Base-by-base conservation (phyloP, 2,888 invertebrate genomes). In the Tachina grossa region DNA sequence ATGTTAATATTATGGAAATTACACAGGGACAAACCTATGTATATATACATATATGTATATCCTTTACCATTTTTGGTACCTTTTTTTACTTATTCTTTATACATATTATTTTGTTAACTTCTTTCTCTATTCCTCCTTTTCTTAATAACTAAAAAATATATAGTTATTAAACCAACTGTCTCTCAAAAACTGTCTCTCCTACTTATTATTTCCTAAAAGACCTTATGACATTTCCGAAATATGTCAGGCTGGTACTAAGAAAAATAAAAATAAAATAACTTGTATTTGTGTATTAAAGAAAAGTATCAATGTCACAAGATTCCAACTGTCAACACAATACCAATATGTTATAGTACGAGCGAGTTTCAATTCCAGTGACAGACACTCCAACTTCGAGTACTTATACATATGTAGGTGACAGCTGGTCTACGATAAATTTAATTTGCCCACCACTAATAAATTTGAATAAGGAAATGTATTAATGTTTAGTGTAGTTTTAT, bases 271-370 rank as follows among this genome's bases (percentile, higher is more conserved):
- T 11, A 10, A 43, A 61, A 2, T 16, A 11, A 16, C 43, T 31
- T 31, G 31, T 31, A 31, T 31, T 14, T 57, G 57, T 19, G 31
- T 31, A 31, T 55, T 55, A 19, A n/a, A 22, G 19, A 72, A 89
- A 88, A 89, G 91, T 90, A 90, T 91, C 91, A 88, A 91, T 90
- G 87, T 87, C 90, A 86, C 86, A 88, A 89, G 87, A 82, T 83
- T 88, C 71, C 81, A 86, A 84, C 84, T 86, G 86, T 84, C 84
- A 86, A 74, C 71, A 81, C 81, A 81, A 71, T 47, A 41, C 31
- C 71, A 59, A 51, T 68, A 57, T 63, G 76, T 80, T 82, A 76
- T 78, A 63, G 72, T 77, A 89, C 86, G 87, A 89, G 88, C 68
- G 49, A 77, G 78, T 87, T 59, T 84, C 87, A 85, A 86, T 51